phyloP scores from a whole-genome alignment of 1,140 invertebrate species.

The Akabosia matsudoensis region DNA sequence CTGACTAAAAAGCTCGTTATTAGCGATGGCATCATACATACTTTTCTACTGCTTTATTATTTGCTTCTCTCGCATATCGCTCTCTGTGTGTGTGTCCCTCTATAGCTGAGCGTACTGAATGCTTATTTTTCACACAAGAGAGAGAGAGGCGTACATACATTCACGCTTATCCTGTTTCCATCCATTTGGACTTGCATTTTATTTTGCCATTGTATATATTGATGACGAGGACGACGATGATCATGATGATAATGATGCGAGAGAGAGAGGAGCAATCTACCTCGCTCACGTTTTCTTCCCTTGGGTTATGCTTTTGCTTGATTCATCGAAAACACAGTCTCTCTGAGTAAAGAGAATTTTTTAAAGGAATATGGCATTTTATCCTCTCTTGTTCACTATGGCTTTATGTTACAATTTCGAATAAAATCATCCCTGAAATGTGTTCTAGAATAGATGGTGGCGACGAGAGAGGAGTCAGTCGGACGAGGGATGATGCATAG shows the following conservation, averaged over 20 bases:
- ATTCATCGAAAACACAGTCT: too few species aligned
- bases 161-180: constrained; percentile 11
- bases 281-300: neutral
- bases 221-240: neutral
- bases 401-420: neutral
- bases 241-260: neutral
- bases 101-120: too few species aligned
- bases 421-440: too few species aligned
- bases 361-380: neutral
- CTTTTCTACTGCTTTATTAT: neutral
- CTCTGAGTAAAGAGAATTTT: neutral
- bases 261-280: constrained; percentile 17
- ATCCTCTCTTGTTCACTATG: neutral
- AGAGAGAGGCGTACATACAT: constrained; percentile 11
- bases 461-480: neutral
- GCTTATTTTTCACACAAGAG: constrained; percentile 10
- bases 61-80: too few species aligned
- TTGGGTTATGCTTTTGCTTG: neutral
- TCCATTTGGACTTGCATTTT: constrained; percentile 16
- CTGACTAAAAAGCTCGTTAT: constrained; percentile 11
- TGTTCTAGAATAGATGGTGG: neutral
- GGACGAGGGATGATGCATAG: neutral
- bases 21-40: constrained; percentile 2
- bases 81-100: too few species aligned
- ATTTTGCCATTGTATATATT: constrained; percentile 8